Evolutionary conservation across 2,797 vertebrate genomes (phyloP).

Genomic region (Aulostomus chinensis): DNA sequence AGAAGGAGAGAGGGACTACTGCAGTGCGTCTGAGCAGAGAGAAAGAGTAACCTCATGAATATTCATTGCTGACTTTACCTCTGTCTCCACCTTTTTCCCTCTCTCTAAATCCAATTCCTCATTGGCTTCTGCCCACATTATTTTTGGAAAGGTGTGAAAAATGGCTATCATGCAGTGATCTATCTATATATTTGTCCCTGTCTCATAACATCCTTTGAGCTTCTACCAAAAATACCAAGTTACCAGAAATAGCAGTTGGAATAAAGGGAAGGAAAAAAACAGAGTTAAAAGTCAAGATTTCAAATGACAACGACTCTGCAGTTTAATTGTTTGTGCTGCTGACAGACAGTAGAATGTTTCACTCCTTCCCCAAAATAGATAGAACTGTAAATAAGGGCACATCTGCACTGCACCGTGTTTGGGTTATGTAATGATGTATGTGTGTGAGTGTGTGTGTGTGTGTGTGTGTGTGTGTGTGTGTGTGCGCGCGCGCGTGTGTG

Average conservation of each 20-base stretch:
- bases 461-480: conserved; percentile 23
- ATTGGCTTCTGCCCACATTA: conserved; percentile 10
- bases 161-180: background rate
- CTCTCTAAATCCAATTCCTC: conserved; percentile 2
- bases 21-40: conserved; percentile 54
- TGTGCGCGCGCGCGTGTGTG: conserved; percentile 20
- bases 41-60: conserved; percentile 32
- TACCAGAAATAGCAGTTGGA: conserved; percentile 20
- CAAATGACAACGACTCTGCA: conserved; percentile 20
- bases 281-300: conserved; percentile 7
- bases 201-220: conserved; percentile 26
- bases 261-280: background rate
- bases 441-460: conserved; percentile 34
- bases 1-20: conserved; percentile 39
- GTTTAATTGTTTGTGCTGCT: conserved; percentile 18
- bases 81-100: background rate
- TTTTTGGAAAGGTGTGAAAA: conserved; percentile 42
- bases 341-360: conserved; percentile 2
- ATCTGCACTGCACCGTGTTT: conserved; percentile 39
- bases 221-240: conserved; percentile 25
- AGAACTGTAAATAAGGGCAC: conserved; percentile 43
- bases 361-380: conserved; percentile 32
- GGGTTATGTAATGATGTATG: too few species aligned
- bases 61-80: conserved; percentile 27
- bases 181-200: conserved; percentile 1